A percentile compares a stretch with the other conserved stretches of the same genome.
These are phyloP conservation scores for Triops cancriformis DNA, from an alignment of 1,140 invertebrate genomes.

Conservation along the genomic window DNA sequence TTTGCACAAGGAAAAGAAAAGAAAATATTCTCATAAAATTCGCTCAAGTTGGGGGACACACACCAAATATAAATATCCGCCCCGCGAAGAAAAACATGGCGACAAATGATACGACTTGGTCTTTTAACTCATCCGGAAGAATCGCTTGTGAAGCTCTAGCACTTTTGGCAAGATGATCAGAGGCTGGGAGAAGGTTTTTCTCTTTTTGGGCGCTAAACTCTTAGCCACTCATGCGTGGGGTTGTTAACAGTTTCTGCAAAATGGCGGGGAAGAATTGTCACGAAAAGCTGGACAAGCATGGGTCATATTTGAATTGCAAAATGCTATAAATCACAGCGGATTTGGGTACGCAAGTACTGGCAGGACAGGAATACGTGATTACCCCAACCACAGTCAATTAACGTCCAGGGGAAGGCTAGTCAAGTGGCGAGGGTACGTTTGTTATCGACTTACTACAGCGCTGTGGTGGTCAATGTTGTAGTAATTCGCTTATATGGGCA, in stretches of 20 bases:
- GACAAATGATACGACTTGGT: background rate
- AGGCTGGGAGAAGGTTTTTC: background rate
- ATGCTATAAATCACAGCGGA: too few relatives aligned
- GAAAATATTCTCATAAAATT: background rate
- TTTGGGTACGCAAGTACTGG: too few relatives aligned
- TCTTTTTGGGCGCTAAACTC: background rate
- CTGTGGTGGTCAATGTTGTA: too few relatives aligned
- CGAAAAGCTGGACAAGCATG: too few relatives aligned
- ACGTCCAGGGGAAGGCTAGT: too few relatives aligned
- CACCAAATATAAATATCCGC: background rate
- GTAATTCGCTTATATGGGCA: too few relatives aligned
- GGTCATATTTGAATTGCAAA: too few relatives aligned
- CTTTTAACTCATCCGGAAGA: background rate
- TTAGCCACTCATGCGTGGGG: background rate
- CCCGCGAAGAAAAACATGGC: background rate
- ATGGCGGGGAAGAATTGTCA: too few relatives aligned
- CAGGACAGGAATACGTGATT: too few relatives aligned
- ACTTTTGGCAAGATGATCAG: background rate
- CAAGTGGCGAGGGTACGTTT: too few relatives aligned
- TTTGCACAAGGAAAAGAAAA: background rate
- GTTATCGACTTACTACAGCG: too few relatives aligned
- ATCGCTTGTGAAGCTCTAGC: background rate
- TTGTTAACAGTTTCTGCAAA: background rate
- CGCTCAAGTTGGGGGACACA: background rate
- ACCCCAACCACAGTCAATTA: too few relatives aligned